Conservation (phyloP, 2,888 invertebrate species). For the Tachystola acroxantha region DNA sequence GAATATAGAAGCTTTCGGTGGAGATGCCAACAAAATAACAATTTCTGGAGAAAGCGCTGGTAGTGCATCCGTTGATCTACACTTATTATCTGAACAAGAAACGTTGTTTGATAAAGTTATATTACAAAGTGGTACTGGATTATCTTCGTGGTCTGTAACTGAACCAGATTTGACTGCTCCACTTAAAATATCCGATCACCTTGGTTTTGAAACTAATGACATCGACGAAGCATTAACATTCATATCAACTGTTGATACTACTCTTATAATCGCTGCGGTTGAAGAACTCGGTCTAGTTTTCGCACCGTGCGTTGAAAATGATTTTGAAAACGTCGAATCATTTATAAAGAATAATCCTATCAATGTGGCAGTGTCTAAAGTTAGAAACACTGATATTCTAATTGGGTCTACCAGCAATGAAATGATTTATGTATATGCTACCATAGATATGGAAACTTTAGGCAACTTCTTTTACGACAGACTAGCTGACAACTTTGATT, state of each 20-base stretch:
- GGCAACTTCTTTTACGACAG: conserved; percentile 15
- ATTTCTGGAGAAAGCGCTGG: conserved; percentile 34
- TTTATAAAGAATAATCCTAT: conserved; percentile 16
- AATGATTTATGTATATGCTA: conserved; percentile 13
- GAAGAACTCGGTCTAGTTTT: conserved; percentile 11
- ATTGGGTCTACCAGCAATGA: conserved; percentile 20
- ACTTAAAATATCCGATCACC: conserved; percentile 12
- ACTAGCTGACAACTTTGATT: conserved; percentile 14
- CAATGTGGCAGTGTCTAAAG: conserved; percentile 5
- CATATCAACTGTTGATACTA: conserved; percentile 9
- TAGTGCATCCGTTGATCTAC: conserved; percentile 23
- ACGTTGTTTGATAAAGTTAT: conserved; percentile 26
- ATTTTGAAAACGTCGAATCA: conserved; percentile 14
- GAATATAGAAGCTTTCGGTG: conserved; percentile 35
- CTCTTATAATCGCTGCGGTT: conserved; percentile 16
- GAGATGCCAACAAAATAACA: conserved; percentile 27
- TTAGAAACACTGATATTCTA: conserved; percentile 13
- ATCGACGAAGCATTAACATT: conserved; percentile 12
- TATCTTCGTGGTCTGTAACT: conserved; percentile 10
- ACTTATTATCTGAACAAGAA: conserved; percentile 22
- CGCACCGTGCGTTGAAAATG: conserved; percentile 18
- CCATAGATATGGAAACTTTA: conserved; percentile 13
- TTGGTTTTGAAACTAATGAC: conserved; percentile 14
- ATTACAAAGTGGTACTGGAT: conserved; percentile 18
- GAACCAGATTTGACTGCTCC: conserved; percentile 13